Evolutionary conservation across 2,113 vertebrate species (phyloP).

Genomic region (rat (Rattus norvegicus)): DNA sequence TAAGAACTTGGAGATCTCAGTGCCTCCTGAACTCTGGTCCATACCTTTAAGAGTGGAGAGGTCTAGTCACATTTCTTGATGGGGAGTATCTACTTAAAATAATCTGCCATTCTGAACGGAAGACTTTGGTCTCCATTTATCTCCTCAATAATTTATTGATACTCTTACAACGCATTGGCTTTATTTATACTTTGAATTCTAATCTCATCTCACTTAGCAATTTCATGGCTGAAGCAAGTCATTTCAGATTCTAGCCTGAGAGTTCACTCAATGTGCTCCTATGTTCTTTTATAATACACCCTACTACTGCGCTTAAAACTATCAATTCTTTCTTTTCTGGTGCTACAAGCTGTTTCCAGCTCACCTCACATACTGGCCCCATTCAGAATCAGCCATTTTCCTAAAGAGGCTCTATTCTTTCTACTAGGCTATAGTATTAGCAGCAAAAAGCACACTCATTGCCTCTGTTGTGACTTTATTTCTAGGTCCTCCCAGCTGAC

Average conservation of each 20-base stretch:
- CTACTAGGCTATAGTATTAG: constrained; percentile 32
- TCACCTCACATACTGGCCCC: background rate
- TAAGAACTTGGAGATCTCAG: background rate
- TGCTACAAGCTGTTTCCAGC: background rate
- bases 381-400: constrained; percentile 15
- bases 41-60: background rate
- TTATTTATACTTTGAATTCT: background rate
- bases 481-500: background rate
- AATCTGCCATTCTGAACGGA: background rate
- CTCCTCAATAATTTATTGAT: background rate
- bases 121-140: background rate
- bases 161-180: background rate
- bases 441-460: background rate
- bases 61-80: background rate
- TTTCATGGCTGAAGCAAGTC: background rate
- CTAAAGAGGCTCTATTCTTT: background rate
- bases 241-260: background rate
- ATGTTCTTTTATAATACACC: background rate
- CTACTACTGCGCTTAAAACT: background rate
- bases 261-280: background rate
- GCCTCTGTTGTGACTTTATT: background rate
- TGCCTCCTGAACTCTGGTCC: too few species aligned
- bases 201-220: background rate
- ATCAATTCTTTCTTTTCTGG: background rate
- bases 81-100: background rate